Percentiles rank a stretch among this genome's conserved stretches.
Evolutionary conservation across 2,888 invertebrate genomes (phyloP).

Genomic region (Sphaeridia pumilis): DNA sequence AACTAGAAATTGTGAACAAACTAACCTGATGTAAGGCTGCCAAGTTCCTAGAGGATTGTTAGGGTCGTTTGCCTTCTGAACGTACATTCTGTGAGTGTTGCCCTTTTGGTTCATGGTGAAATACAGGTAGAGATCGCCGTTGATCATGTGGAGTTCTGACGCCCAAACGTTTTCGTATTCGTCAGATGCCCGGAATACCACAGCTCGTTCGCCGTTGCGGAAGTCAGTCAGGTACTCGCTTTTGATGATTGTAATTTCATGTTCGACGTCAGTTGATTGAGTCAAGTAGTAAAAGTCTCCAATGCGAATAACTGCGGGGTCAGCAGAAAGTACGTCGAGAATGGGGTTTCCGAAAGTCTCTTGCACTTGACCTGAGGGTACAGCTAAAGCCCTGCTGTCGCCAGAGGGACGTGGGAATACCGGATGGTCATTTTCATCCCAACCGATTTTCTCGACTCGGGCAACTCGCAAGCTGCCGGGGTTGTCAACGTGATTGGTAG

Average conservation of each 20-base stretch:
- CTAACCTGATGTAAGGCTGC: conserved; percentile 16
- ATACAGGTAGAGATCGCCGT: conserved; percentile 24
- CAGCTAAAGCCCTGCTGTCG: conserved; percentile 5
- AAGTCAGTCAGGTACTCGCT: conserved; percentile 18
- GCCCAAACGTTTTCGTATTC: conserved; percentile 20
- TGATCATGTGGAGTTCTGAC: conserved; percentile 22
- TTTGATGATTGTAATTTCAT: conserved; percentile 13
- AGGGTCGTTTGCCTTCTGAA: conserved; percentile 26
- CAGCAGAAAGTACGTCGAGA: conserved; percentile 17
- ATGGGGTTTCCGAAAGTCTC: conserved; percentile 19
- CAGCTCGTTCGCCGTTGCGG: conserved; percentile 8
- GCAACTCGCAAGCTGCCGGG: conserved; percentile 11
- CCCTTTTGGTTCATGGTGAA: conserved; percentile 20
- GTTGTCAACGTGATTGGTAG: conserved; percentile 13
- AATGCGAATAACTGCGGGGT: conserved; percentile 13
- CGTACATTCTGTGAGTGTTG: conserved; percentile 33
- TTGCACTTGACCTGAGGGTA: conserved; percentile 19
- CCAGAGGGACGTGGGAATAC: conserved; percentile 22
- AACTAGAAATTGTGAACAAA: neutral
- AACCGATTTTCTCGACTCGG: conserved; percentile 20
- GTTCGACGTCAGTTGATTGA: conserved; percentile 14
- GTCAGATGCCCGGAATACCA: conserved; percentile 11
- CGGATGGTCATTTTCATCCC: conserved; percentile 16
- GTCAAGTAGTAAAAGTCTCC: conserved; percentile 19
- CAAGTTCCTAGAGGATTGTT: conserved; percentile 29